A percentile compares a stretch with the other conserved stretches of the same genome.
Evolutionary conservation across 2,888 invertebrate species (phyloP).

Genomic region (Drosophila melanocephala): DNA sequence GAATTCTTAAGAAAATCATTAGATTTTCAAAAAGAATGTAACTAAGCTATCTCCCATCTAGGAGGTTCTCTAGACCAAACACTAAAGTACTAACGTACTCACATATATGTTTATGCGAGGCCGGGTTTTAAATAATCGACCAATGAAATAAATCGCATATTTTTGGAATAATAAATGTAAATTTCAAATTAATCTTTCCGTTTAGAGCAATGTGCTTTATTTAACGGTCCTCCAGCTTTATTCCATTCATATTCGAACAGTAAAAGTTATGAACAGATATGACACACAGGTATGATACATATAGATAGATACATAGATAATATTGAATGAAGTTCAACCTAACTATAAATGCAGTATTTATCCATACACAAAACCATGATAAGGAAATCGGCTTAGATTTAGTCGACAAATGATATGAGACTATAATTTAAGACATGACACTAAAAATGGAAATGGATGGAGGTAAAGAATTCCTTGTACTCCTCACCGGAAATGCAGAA

Average conservation of each 20-base stretch:
- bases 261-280: too few species aligned
- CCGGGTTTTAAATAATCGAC: background rate
- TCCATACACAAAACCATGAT: too few species aligned
- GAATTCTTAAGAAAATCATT: background rate
- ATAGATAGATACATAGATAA: background rate
- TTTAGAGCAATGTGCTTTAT: too few species aligned
- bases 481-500: background rate
- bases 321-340: background rate
- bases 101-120: background rate
- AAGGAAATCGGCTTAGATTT: background rate
- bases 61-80: background rate
- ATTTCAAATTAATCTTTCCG: too few species aligned
- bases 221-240: too few species aligned
- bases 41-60: background rate
- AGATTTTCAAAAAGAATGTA: background rate
- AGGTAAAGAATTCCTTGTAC: background rate
- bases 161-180: background rate
- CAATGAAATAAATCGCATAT: background rate
- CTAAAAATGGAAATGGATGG: background rate
- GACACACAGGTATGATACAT: background rate
- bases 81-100: background rate
- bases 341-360: too few species aligned
- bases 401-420: background rate
- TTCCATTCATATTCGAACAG: background rate
- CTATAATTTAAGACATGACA: too few species aligned